Conservation (phyloP, 2,888 invertebrate genomes). For the Eupithecia pulchellata region DNA sequence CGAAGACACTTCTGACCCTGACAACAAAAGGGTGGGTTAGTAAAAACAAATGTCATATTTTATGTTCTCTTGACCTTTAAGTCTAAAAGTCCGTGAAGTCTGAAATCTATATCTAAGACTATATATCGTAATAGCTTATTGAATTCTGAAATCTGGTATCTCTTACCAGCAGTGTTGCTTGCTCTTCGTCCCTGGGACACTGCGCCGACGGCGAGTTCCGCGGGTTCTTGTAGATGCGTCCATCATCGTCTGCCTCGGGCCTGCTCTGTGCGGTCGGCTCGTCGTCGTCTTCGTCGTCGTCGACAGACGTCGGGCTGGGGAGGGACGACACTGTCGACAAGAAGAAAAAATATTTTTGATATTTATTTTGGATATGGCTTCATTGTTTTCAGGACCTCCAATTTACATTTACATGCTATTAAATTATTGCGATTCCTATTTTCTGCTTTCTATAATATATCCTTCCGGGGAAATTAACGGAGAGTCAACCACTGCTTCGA, state of each 20-base stretch:
- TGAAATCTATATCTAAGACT: too few species aligned
- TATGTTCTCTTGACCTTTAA: too few species aligned
- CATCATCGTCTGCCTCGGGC: slow-evolving; percentile 90
- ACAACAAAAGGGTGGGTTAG: slow-evolving; percentile 31
- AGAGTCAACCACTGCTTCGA: too few species aligned
- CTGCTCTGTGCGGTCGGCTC: slow-evolving; percentile 84
- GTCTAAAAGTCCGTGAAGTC: too few species aligned
- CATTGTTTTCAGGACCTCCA: too few species aligned
- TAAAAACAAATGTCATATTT: too few species aligned
- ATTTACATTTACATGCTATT: too few species aligned
- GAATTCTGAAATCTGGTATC: neutral
- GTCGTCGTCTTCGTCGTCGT: slow-evolving; percentile 84
- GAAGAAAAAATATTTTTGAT: neutral
- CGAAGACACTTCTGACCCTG: slow-evolving; percentile 95
- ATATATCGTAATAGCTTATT: too few species aligned
- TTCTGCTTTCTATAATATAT: too few species aligned
- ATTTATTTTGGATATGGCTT: neutral
- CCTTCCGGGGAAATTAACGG: too few species aligned
- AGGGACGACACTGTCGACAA: slow-evolving; percentile 67
- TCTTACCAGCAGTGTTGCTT: slow-evolving; percentile 90
- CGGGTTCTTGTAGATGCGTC: slow-evolving; percentile 94
- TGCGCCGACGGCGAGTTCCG: slow-evolving; percentile 94
- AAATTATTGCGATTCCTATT: too few species aligned
- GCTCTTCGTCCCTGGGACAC: slow-evolving; percentile 94
- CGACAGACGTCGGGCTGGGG: slow-evolving; percentile 74